Percentiles rank a stretch among this genome's conserved stretches.
Evolutionary conservation across 2,113 vertebrate genomes (phyloP).

Genomic region (Psittacara wagleri): DNA sequence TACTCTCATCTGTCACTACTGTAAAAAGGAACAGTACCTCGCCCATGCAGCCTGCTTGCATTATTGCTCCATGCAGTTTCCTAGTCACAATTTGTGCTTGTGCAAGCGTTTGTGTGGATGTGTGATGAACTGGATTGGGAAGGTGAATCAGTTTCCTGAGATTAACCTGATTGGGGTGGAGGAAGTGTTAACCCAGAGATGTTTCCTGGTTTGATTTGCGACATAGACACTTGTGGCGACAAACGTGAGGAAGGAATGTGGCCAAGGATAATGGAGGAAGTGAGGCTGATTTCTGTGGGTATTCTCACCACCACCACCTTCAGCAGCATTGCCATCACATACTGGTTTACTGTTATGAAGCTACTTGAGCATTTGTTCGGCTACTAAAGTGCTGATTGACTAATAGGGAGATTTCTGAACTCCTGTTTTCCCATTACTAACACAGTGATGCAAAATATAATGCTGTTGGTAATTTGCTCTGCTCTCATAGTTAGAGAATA

Average conservation of each 20-base stretch:
- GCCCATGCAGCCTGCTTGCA: rapidly evolving
- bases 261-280: background rate
- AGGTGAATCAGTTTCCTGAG: background rate
- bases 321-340: background rate
- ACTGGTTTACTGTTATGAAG: background rate
- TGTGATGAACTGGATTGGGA: background rate
- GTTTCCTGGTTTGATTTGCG: background rate
- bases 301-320: background rate
- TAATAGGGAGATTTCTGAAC: background rate
- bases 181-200: background rate
- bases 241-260: background rate
- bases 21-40: background rate
- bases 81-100: background rate
- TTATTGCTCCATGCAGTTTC: background rate
- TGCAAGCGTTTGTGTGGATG: background rate
- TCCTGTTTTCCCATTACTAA: background rate
- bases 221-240: background rate
- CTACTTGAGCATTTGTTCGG: background rate
- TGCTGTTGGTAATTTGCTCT: background rate
- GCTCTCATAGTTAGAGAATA: background rate
- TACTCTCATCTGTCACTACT: background rate
- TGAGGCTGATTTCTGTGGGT: background rate
- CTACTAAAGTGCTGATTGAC: background rate
- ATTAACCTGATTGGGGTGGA: background rate
- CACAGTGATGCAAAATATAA: background rate